Conservation (phyloP, 2,888 invertebrate species). For the Dolichopus griseipennis region DNA sequence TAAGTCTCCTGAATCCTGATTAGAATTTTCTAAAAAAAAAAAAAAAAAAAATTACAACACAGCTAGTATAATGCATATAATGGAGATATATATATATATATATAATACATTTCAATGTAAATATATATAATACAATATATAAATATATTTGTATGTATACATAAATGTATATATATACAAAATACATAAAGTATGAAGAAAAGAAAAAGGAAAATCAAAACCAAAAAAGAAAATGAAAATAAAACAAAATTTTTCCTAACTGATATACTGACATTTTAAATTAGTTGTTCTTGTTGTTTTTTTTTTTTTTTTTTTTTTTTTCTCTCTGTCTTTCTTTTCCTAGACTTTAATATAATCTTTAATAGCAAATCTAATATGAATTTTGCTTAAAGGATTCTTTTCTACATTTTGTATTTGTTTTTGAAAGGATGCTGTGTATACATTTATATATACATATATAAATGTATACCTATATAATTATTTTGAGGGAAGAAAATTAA, state of each 20-base stretch:
- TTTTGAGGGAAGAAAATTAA: no score
- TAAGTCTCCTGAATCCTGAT: no score
- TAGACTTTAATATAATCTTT: neutral
- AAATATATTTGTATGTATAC: neutral
- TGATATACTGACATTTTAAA: conserved; percentile 6
- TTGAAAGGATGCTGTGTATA: conserved; percentile 2
- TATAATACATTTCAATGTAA: no score
- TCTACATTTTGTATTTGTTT: neutral
- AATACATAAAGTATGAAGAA: neutral
- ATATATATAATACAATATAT: neutral
- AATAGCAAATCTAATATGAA: conserved; percentile 1
- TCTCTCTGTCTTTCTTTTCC: neutral
- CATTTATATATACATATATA: no score
- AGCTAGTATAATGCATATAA: no score
- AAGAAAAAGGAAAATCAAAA: neutral
- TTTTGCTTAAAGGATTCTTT: neutral
- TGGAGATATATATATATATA: neutral
- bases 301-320: neutral
- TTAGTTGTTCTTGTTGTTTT: neutral
- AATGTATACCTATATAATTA: no score
- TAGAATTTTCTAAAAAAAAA: no score
- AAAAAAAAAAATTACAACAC: no score
- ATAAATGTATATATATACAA: neutral
- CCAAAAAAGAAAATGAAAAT: neutral
- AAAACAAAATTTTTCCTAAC: neutral